A percentile compares a stretch with the other conserved stretches of the same genome.
These are phyloP conservation scores for Ciconia boyciana DNA, from an alignment of 2,113 vertebrate genomes.

Conservation along the genomic window DNA sequence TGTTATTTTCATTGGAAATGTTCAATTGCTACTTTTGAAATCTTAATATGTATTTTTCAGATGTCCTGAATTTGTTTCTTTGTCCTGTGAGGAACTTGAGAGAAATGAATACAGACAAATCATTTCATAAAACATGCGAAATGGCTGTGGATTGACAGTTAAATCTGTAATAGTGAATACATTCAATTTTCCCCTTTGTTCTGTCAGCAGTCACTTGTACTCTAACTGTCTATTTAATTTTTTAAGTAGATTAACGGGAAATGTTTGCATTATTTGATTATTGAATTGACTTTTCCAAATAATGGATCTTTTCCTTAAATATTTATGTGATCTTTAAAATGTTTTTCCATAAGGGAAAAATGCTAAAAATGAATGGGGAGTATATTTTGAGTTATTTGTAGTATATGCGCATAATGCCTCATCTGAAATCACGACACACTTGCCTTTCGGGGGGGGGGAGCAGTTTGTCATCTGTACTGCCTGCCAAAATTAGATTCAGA, in stretches of 20 bases:
- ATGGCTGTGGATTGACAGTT: slow-evolving; percentile 51
- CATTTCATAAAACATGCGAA: slow-evolving; percentile 36
- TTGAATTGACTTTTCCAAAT: slow-evolving; percentile 41
- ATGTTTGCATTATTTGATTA: slow-evolving; percentile 36
- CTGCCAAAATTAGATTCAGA: slow-evolving; percentile 48
- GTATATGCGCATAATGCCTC: not conserved
- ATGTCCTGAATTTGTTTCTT: slow-evolving; percentile 39
- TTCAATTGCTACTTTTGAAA: not conserved
- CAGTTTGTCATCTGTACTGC: slow-evolving; percentile 57
- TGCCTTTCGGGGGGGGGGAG: not conserved
- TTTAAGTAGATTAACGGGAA: slow-evolving; percentile 28
- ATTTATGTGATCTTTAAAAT: slow-evolving; percentile 22
- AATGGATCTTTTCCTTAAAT: slow-evolving; percentile 30
- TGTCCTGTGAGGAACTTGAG: slow-evolving; percentile 24
- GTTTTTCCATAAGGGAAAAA: slow-evolving; percentile 11
- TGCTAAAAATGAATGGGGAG: not conserved
- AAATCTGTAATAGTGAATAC: slow-evolving; percentile 38
- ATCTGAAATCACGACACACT: not conserved
- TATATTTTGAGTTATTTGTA: slow-evolving; percentile 35
- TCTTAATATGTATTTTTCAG: slow-evolving; percentile 17
- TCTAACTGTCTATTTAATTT: slow-evolving; percentile 54
- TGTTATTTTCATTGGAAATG: not conserved
- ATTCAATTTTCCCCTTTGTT: slow-evolving; percentile 60
- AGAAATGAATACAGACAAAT: slow-evolving; percentile 24
- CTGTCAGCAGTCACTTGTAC: slow-evolving; percentile 45